These are phyloP conservation scores for Homalodisca vitripennis DNA, from an alignment of 1,140 invertebrate genomes.

Conservation along the genomic window DNA sequence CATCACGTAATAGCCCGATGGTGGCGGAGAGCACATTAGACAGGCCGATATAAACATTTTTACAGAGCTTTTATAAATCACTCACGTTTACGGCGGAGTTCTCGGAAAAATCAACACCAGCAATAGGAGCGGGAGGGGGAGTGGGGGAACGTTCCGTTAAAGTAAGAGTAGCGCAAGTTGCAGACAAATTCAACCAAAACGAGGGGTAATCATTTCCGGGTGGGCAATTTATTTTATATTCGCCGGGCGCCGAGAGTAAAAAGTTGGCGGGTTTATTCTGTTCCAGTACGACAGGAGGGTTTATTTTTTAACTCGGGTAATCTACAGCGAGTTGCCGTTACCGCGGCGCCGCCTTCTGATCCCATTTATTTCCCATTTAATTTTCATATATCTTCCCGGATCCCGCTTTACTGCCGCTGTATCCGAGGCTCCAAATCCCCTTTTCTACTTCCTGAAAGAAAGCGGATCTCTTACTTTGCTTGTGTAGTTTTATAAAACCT, in stretches of 20 bases:
- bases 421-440: constrained; percentile 4
- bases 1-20: too few species aligned
- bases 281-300: constrained; percentile 13
- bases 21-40: too few species aligned
- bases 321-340: constrained; percentile 6
- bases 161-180: constrained; percentile 9
- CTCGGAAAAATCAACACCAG: too few species aligned
- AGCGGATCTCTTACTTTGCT: constrained; percentile 18
- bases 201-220: constrained; percentile 13
- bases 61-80: too few species aligned
- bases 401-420: constrained; percentile 23
- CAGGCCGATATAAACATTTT: too few species aligned
- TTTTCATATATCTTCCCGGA: constrained; percentile 31
- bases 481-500: neutral
- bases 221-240: constrained; percentile 21
- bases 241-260: constrained; percentile 9
- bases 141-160: too few species aligned
- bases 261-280: constrained; percentile 23
- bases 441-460: constrained; percentile 22
- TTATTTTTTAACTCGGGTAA: constrained; percentile 26
- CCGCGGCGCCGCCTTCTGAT: neutral
- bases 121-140: too few species aligned
- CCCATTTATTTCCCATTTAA: constrained; percentile 31
- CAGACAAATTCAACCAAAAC: constrained; percentile 12
- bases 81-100: too few species aligned